Base-by-base conservation (phyloP, 1,140 invertebrate genomes). In the Patella vulgata region DNA sequence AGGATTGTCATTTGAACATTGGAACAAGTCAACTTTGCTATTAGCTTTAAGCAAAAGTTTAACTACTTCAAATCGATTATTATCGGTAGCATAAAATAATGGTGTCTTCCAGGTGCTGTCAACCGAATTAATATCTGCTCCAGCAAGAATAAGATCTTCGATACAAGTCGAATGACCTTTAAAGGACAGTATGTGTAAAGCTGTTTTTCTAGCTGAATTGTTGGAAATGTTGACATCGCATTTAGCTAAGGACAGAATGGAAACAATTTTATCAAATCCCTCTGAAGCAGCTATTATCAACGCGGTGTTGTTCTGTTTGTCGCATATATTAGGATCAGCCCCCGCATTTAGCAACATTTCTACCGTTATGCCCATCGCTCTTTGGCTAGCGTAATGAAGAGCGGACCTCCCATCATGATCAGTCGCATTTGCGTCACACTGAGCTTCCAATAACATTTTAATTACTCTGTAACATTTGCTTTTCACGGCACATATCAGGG, bases 211-310 rank as follows among this genome's bases (percentile, higher is more conserved):
- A 5, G 51, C 66, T 1, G 55, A 50, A 12, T 44, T 40, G 47
- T 73, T 77, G 14, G 65, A 55, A 19, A 79, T 53, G 58, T 81
- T 80, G 4, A 75, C 73, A 63, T 78, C 60, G 48, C 73, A 74
- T 19, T 70, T 68, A 9, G 72, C 73, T 40, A 59, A 44, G 4
- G 68, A 46, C 27, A 82, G 56, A 19, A 61, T 39, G 8, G 61
- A 60, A 5, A 82, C 63, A 3, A 80, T 72, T 21, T 63, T 56
- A 17, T 73, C 76, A 14, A 81, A 72, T n/a, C 80, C 80, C 44
- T 82, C 78, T 4, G 74, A 69, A 23, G 80, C 74, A 3, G 80
- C 80, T 59, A 80, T 50, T 5, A 81, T 66, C 6, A 81, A 54
- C 5, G 79, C 76, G 3, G 78, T 77, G 40, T 75, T 75, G 27